Percentiles rank a stretch among this genome's conserved stretches.
Conservation (phyloP, 1,140 invertebrate genomes). For the Delia radicum region DNA sequence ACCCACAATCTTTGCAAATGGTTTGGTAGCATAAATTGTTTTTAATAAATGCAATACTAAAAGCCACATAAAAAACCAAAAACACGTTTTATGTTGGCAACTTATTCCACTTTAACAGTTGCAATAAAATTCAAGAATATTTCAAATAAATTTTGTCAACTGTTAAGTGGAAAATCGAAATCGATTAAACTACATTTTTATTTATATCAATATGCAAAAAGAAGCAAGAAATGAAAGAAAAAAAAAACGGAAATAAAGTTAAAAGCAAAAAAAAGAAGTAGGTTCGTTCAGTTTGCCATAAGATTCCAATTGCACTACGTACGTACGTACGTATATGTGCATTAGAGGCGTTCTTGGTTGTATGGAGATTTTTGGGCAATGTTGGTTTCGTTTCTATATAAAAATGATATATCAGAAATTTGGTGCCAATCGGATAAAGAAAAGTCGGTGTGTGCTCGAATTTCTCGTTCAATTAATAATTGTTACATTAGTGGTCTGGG, state of each 20-base stretch:
- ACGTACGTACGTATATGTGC: too few species aligned
- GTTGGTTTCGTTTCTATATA: too few species aligned
- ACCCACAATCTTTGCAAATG: too few species aligned
- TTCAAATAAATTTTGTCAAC: conserved; percentile 33
- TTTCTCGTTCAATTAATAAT: too few species aligned
- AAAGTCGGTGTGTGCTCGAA: too few species aligned
- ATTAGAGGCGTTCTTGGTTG: too few species aligned
- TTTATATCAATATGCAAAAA: conserved; percentile 11
- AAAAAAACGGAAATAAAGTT: not conserved
- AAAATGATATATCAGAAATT: too few species aligned
- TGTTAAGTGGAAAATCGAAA: conserved; percentile 31
- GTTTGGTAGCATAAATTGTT: not conserved
- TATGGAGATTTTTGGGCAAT: too few species aligned
- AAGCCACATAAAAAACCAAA: not conserved
- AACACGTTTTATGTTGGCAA: conserved; percentile 1
- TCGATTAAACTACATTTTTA: conserved; percentile 32
- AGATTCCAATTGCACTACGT: too few species aligned
- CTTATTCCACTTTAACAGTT: conserved; percentile 25
- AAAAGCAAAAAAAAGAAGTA: conserved; percentile 3
- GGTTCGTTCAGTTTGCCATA: too few species aligned
- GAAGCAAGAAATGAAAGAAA: not conserved
- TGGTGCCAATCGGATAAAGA: too few species aligned
- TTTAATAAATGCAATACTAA: not conserved
- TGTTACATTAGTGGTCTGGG: too few species aligned
- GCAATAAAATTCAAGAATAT: conserved; percentile 32